phyloP scores from a whole-genome alignment of 92 coral and sea anemone genomes.

The Palythoa grandis region DNA sequence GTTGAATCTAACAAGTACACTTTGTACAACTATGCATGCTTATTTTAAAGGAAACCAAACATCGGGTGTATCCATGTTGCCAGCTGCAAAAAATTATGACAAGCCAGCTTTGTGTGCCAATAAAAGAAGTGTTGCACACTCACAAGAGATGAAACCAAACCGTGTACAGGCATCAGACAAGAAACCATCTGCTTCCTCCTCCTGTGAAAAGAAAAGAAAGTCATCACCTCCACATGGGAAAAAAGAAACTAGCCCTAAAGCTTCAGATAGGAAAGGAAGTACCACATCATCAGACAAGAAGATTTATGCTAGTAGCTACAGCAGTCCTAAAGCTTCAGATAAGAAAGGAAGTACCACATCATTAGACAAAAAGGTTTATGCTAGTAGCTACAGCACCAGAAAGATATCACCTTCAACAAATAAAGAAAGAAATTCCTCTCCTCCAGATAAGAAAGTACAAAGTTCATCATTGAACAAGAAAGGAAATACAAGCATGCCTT shows the following conservation, averaged over 20 bases:
- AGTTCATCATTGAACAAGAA: not conserved
- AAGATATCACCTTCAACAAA: not conserved
- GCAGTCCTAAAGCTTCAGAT: not conserved
- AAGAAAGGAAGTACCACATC: not conserved
- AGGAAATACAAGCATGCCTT: not conserved
- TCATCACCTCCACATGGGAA: not conserved
- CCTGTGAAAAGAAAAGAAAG: not conserved
- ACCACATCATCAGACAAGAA: not conserved
- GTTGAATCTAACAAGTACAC: slow-evolving; percentile 18
- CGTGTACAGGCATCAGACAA: not conserved
- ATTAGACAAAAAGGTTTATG: not conserved
- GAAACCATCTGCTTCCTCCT: not conserved
- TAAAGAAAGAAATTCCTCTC: not conserved
- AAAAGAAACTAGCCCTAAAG: slow-evolving; percentile 7
- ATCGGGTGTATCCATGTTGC: not conserved
- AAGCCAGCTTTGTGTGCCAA: not conserved
- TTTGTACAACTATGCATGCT: slow-evolving; percentile 32
- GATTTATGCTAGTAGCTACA: slow-evolving; percentile 4
- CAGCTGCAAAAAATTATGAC: not conserved
- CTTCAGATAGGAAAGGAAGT: not conserved
- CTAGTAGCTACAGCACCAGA: slow-evolving; percentile 4
- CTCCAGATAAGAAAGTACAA: not conserved
- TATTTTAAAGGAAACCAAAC: slow-evolving; percentile 26
- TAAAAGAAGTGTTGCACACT: not conserved
- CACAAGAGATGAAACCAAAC: slow-evolving; percentile 4